These are phyloP conservation scores for Octomys mimax DNA, from an alignment of 2,797 vertebrate genomes.

Conservation along the genomic window DNA sequence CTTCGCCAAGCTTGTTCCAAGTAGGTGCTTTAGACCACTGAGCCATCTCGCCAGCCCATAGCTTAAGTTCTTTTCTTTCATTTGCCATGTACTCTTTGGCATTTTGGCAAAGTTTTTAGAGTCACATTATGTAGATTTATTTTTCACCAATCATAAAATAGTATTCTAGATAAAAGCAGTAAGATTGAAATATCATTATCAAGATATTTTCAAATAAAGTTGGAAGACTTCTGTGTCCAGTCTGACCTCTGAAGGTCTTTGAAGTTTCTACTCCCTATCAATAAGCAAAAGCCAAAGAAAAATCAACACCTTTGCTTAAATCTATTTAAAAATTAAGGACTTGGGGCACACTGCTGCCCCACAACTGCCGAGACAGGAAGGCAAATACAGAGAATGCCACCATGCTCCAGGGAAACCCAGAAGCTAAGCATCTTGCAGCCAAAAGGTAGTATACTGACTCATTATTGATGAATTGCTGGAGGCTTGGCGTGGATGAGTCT, in stretches of 20 bases:
- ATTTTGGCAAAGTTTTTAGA: neutral
- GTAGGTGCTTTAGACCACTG: too few species aligned
- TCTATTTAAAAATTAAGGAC: neutral
- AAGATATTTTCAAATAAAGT: conserved; percentile 19
- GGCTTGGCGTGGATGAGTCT: neutral
- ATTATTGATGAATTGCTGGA: neutral
- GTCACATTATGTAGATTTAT: neutral
- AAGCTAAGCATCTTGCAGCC: neutral
- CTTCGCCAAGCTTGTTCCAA: too few species aligned
- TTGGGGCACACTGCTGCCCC: neutral
- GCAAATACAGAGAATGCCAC: neutral
- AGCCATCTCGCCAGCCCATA: too few species aligned
- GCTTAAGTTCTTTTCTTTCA: neutral
- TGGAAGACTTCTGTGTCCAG: neutral
- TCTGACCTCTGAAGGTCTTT: neutral
- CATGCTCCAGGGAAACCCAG: neutral
- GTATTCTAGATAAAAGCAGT: neutral
- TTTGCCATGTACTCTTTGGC: neutral
- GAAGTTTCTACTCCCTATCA: neutral
- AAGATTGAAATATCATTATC: neutral
- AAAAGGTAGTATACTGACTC: neutral
- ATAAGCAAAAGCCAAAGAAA: neutral
- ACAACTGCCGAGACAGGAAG: neutral
- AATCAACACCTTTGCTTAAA: neutral
- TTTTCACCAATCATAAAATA: neutral